Base-by-base conservation (phyloP, 2,888 invertebrate species). In the Serripes groenlandicus region DNA sequence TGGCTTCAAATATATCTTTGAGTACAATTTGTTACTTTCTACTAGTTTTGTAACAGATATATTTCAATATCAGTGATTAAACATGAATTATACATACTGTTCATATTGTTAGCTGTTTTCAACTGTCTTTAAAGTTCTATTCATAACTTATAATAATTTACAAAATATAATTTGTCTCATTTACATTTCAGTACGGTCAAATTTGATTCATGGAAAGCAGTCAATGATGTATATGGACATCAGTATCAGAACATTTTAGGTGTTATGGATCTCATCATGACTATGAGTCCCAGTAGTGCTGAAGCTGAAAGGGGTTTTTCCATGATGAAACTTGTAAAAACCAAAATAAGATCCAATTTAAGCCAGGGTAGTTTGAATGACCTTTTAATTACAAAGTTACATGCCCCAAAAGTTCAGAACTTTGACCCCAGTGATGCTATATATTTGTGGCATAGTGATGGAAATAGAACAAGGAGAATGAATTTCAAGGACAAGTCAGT, bases 261-360 rank as follows among this genome's bases (percentile, higher is more conserved):
- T 4, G 34, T 62, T 64, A 62, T 62, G 4, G 62, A 78, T 34
- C 75, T 82, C 18, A 60, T 78, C 18, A 18, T 78, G 26, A 64
- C 78, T 3, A 56, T 78, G 18, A 71, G 70, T 23, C 75, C 76
- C 15, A 75, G 71, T 4, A 82, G 82, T 73, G 72, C 75, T 23
- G 83, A 83, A 54, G 78, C 75, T 32, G 78, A 83, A 52, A 75
- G 75, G 37, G 76, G 78, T 15, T 83, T 78, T 58, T 83, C 75
- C n/a, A n/a, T 73, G 69, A 23, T 66, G 4, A 66, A 66, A 66
- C 37, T 66, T 3, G 37, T 66, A n/a, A 66, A 66, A 42, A 66
- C 37, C n/a, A 42, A 66, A 23, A 9, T 35, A 18, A 66, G 66
- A 42, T 26, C 7, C 23, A 35, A 28, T 37, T 42, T 66, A 9